A percentile compares a stretch with the other conserved stretches of the same genome.
phyloP scores from a whole-genome alignment of 2,888 invertebrate species.

The Epirrhoe alternata region DNA sequence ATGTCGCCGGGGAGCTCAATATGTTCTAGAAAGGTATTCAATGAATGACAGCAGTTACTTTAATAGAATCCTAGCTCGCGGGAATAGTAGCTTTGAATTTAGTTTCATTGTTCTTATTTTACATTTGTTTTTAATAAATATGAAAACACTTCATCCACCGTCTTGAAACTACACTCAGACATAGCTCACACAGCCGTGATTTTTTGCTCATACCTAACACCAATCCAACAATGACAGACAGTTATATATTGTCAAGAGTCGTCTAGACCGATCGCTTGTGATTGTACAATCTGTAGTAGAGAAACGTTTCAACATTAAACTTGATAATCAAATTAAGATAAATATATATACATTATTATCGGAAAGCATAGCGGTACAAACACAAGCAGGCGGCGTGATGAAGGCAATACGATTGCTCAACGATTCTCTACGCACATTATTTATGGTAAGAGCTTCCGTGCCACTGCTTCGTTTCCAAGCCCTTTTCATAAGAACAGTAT shows the following conservation, averaged over 20 bases:
- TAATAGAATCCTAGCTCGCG: not conserved
- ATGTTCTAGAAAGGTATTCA: not conserved
- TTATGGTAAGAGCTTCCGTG: not conserved
- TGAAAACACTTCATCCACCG: no score
- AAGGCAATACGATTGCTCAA: not conserved
- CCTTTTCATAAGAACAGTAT: constrained; percentile 14
- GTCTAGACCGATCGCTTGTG: no score
- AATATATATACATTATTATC: not conserved
- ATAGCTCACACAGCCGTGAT: no score
- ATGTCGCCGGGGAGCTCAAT: not conserved
- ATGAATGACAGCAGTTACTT: not conserved
- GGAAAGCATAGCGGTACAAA: not conserved
- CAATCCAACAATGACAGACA: no score
- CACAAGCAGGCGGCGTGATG: not conserved
- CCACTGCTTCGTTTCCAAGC: constrained; percentile 3
- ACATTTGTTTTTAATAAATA: no score
- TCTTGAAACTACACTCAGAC: no score
- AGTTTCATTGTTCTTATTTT: no score
- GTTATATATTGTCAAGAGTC: no score
- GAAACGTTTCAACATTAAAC: no score
- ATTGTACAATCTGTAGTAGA: no score
- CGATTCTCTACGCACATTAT: not conserved
- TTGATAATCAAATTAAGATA: no score
- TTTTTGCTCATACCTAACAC: no score
- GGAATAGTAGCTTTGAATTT: not conserved